Conservation (phyloP, 2,113 vertebrate genomes). For the Nansenia antarctica region DNA sequence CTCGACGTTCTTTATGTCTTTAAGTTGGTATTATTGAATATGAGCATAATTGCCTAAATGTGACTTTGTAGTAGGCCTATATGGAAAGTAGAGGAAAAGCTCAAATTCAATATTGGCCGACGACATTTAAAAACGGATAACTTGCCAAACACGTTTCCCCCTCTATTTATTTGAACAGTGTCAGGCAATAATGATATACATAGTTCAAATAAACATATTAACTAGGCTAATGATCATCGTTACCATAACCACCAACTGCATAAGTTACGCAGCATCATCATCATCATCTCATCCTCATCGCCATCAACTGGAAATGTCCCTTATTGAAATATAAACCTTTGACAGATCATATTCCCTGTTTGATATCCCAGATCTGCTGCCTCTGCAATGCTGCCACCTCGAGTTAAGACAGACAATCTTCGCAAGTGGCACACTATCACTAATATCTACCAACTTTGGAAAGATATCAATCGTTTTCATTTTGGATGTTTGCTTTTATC, state of each 20-base stretch:
- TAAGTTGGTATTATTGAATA: neutral
- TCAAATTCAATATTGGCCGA: no score
- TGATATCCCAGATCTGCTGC: neutral
- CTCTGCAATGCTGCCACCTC: neutral
- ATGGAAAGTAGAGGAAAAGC: neutral
- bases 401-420: neutral
- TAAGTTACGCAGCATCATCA: neutral
- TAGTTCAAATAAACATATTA: no score
- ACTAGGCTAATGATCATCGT: neutral
- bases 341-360: neutral
- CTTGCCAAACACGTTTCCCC: neutral
- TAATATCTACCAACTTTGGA: neutral
- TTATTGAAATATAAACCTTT: neutral
- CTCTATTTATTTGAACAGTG: neutral
- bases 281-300: no score
- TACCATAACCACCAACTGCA: neutral
- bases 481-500: neutral
- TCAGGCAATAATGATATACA: neutral
- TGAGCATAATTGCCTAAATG: constrained; percentile 1
- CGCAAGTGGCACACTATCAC: neutral
- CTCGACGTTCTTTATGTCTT: constrained; percentile 12
- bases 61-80: neutral
- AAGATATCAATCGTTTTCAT: neutral
- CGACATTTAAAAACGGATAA: no score
- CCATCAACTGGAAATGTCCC: no score